Percentiles rank a stretch among this genome's conserved stretches.
These are phyloP conservation scores for Galaxea fascicularis DNA, from an alignment of 92 coral and sea anemone species.

Conservation along the genomic window DNA sequence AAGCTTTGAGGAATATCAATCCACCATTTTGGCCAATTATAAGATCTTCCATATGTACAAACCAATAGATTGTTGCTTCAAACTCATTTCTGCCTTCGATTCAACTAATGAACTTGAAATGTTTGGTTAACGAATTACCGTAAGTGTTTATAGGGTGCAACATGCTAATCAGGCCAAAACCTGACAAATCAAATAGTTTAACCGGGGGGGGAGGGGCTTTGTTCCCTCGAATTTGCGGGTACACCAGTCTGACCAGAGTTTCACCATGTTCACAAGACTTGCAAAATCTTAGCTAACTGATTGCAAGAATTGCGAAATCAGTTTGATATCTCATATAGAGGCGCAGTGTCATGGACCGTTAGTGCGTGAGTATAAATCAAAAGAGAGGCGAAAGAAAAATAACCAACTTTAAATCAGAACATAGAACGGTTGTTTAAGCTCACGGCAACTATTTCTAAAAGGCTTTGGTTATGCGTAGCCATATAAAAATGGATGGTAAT, in stretches of 20 bases:
- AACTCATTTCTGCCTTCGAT: neutral
- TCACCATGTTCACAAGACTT: neutral
- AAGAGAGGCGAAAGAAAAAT: too few relatives aligned
- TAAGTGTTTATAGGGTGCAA: constrained; percentile 36
- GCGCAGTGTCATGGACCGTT: too few relatives aligned
- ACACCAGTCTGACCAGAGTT: too few relatives aligned
- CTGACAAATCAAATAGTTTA: constrained; percentile 3
- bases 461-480: too few relatives aligned
- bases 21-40: neutral
- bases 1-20: neutral
- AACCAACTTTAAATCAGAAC: neutral
- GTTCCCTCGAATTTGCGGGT: neutral
- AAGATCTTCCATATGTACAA: neutral
- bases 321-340: too few relatives aligned
- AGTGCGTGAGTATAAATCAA: too few relatives aligned
- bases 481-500: too few relatives aligned
- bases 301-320: neutral
- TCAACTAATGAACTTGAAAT: neutral
- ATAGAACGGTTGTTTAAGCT: too few relatives aligned
- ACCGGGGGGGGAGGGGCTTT: neutral
- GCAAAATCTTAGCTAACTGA: neutral
- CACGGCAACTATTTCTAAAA: too few relatives aligned
- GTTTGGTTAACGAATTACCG: constrained; percentile 47
- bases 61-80: neutral
- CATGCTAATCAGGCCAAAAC: constrained; percentile 6